Conservation (phyloP, 1,140 invertebrate species). For the Notospermus geniculatus region DNA sequence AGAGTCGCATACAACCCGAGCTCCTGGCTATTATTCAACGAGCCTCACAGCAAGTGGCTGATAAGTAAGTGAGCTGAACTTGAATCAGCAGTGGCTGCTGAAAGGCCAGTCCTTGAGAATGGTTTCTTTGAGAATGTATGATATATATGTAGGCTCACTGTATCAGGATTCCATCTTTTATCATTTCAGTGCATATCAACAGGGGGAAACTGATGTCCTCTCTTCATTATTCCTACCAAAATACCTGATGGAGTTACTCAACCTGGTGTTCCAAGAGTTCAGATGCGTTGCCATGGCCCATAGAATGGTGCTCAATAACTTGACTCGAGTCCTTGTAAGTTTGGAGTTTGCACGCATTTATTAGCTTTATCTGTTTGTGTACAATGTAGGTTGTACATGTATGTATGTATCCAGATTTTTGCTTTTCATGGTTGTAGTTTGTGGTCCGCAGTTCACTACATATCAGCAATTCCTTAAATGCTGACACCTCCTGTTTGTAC, state of each 20-base stretch:
- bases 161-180: neutral
- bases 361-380: too few relatives aligned
- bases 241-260: conserved; percentile 53
- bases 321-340: conserved; percentile 58
- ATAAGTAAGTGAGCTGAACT: conserved; percentile 50
- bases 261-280: conserved; percentile 72
- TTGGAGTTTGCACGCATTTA: neutral
- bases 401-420: too few relatives aligned
- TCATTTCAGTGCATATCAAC: conserved; percentile 38
- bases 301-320: conserved; percentile 61
- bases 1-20: conserved; percentile 77
- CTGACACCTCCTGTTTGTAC: too few relatives aligned
- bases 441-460: too few relatives aligned
- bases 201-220: conserved; percentile 39
- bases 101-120: too few relatives aligned
- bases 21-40: conserved; percentile 72
- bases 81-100: too few relatives aligned
- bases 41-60: conserved; percentile 73
- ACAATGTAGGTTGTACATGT: too few relatives aligned
- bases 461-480: too few relatives aligned
- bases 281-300: conserved; percentile 71
- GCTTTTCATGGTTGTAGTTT: too few relatives aligned
- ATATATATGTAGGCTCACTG: too few relatives aligned
- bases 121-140: too few relatives aligned
- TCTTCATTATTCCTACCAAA: conserved; percentile 43